Percentiles rank a stretch among this genome's conserved stretches.
These are phyloP conservation scores for Lithosia quadra DNA, from an alignment of 2,888 invertebrate species.

Conservation along the genomic window DNA sequence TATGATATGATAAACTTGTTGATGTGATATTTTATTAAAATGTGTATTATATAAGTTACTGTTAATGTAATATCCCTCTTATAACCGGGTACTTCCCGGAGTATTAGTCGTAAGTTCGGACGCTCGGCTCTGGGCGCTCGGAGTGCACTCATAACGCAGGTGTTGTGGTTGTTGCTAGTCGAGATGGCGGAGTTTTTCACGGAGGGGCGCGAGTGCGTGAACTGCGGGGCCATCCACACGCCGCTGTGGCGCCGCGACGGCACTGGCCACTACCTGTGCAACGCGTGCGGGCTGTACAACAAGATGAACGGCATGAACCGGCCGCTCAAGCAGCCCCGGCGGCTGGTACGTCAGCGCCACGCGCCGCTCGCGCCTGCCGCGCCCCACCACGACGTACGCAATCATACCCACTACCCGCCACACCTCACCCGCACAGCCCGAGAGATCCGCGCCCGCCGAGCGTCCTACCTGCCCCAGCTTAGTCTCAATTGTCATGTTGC, in stretches of 20 bases:
- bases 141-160: slow-evolving; percentile 34
- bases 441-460: slow-evolving; percentile 78
- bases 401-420: slow-evolving; percentile 55
- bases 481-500: slow-evolving; percentile 85
- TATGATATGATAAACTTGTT: too few species aligned
- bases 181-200: slow-evolving; percentile 93
- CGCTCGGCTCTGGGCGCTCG: slow-evolving; percentile 44
- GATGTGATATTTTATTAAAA: not conserved
- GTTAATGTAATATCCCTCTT: not conserved
- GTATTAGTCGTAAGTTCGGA: slow-evolving; percentile 23
- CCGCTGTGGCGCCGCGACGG: slow-evolving; percentile 99
- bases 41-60: not conserved
- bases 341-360: slow-evolving; percentile 94
- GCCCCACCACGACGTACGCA: slow-evolving; percentile 76
- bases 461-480: slow-evolving; percentile 57
- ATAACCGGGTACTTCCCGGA: not conserved
- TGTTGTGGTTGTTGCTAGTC: slow-evolving; percentile 60
- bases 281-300: slow-evolving; percentile 99
- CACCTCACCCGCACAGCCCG: slow-evolving; percentile 47
- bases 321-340: slow-evolving; percentile 98
- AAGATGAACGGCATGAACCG: slow-evolving; percentile 99
- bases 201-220: slow-evolving; percentile 98
- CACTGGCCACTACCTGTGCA: slow-evolving; percentile 99
- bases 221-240: slow-evolving; percentile 98
- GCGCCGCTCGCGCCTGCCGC: slow-evolving; percentile 76